A percentile compares a stretch with the other conserved stretches of the same genome.
Evolutionary conservation across 2,888 invertebrate genomes (phyloP).

Genomic region (Maniola hyperantus): DNA sequence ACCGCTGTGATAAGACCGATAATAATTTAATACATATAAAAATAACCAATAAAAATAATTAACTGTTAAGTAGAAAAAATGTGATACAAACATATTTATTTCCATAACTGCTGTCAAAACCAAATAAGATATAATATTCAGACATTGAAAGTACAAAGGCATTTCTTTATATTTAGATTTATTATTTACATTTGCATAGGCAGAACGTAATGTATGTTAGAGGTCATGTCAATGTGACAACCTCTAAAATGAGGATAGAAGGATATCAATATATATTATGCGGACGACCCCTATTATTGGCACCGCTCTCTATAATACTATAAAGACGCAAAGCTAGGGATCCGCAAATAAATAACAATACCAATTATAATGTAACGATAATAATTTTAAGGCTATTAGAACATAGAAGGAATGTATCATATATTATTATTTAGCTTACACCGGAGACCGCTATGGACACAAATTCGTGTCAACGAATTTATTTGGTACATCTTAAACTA

Average conservation of each 20-base stretch:
- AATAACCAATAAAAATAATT: too few relatives aligned
- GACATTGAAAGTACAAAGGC: neutral
- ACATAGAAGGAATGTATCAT: too few relatives aligned
- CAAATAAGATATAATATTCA: too few relatives aligned
- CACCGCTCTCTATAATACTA: constrained; percentile 7
- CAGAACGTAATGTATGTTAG: neutral
- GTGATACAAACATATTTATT: too few relatives aligned
- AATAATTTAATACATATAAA: too few relatives aligned
- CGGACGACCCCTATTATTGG: constrained; percentile 7
- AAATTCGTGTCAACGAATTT: too few relatives aligned
- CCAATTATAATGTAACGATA: neutral
- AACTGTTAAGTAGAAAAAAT: too few relatives aligned
- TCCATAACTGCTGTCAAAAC: too few relatives aligned
- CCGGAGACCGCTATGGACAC: too few relatives aligned
- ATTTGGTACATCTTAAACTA: too few relatives aligned
- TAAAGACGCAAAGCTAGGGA: neutral
- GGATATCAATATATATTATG: constrained; percentile 12
- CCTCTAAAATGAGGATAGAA: constrained; percentile 17
- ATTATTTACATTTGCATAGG: neutral
- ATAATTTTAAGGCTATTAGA: neutral
- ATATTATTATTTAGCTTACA: too few relatives aligned
- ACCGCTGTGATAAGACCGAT: too few relatives aligned
- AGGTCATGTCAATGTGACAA: constrained; percentile 12
- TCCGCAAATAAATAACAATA: neutral
- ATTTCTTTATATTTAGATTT: neutral